Percentiles rank a stretch among this genome's conserved stretches.
These are phyloP conservation scores for Alouatta palliata DNA, from an alignment of 2,113 vertebrate genomes.

Conservation along the genomic window DNA sequence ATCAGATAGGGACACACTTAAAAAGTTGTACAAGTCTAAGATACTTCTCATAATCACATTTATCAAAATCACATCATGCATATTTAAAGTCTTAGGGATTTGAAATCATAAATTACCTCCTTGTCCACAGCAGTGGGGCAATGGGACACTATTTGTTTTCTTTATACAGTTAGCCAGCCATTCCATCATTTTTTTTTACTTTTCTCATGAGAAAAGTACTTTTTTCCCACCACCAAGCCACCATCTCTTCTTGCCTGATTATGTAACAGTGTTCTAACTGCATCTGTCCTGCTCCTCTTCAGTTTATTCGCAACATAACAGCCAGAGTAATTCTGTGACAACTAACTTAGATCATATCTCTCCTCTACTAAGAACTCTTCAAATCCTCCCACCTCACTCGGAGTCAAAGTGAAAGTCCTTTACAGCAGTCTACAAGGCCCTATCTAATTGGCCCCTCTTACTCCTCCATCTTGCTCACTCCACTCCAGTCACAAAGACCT, in stretches of 20 bases:
- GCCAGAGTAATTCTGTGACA: not conserved
- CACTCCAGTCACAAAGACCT: not conserved
- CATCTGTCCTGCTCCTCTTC: not conserved
- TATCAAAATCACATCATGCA: not conserved
- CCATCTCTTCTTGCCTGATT: not conserved
- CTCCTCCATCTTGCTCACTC: not conserved
- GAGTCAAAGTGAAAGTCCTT: not conserved
- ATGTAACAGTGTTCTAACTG: not conserved
- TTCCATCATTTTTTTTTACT: not conserved
- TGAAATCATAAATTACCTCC: not conserved
- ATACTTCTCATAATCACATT: not conserved
- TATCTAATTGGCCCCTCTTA: not conserved
- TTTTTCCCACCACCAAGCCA: not conserved
- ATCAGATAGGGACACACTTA: not conserved
- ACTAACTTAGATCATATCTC: not conserved
- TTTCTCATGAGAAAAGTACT: not conserved
- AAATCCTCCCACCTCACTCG: not conserved
- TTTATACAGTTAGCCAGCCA: not conserved
- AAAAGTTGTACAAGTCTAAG: not conserved
- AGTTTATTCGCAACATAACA: not conserved
- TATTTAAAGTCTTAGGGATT: not conserved
- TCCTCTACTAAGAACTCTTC: not conserved
- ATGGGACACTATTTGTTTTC: not conserved
- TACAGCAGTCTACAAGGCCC: not conserved
- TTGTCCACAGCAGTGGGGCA: not conserved